Conservation (phyloP, 2,797 vertebrate genomes). For the Phalloptychus januarius region DNA sequence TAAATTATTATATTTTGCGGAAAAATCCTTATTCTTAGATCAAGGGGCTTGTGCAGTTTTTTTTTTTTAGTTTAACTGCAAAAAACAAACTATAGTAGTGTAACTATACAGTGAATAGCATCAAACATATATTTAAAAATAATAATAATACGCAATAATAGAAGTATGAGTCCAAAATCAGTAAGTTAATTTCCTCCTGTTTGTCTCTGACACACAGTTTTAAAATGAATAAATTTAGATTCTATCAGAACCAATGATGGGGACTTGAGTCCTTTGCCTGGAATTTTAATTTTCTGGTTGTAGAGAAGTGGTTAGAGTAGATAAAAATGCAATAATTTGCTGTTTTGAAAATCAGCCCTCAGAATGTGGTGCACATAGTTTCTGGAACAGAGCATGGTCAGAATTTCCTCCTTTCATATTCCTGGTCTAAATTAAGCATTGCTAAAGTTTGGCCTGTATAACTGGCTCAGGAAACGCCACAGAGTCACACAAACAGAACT, state of each 20-base stretch:
- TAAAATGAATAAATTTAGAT: background rate
- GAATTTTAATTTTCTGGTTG: background rate
- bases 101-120: background rate
- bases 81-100: background rate
- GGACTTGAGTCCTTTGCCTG: background rate
- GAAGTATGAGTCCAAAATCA: background rate
- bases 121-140: background rate
- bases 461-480: slow-evolving; percentile 33
- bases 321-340: background rate
- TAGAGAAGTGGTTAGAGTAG: background rate
- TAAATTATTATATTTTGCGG: background rate
- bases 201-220: background rate
- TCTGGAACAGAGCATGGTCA: background rate
- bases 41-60: background rate
- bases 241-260: background rate
- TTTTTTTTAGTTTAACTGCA: background rate
- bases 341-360: background rate
- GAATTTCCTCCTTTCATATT: slow-evolving; percentile 10
- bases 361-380: slow-evolving; percentile 4
- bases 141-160: background rate
- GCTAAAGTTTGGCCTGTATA: slow-evolving; percentile 33
- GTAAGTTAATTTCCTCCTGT: background rate
- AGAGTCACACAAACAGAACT: slow-evolving; percentile 26
- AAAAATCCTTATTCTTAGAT: background rate
- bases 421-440: slow-evolving; percentile 24